Conservation (phyloP, 2,113 vertebrate species). For the Myotis davidii region DNA sequence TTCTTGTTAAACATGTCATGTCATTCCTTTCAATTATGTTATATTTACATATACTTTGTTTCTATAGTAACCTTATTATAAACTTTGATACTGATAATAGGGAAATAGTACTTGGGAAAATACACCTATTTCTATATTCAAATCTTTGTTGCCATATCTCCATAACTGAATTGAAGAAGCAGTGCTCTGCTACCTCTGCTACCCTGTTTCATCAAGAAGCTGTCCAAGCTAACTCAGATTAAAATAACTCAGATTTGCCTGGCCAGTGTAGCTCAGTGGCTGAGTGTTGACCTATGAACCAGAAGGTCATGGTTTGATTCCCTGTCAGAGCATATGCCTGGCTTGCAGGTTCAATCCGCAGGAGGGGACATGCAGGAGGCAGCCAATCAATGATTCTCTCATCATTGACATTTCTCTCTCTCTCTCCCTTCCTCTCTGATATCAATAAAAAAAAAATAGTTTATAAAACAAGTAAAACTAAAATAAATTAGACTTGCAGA, state of each 20-base stretch:
- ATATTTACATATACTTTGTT: not conserved
- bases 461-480: no score
- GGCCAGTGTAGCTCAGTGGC: no score
- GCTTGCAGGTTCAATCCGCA: no score
- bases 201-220: not conserved
- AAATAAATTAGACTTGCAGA: not conserved
- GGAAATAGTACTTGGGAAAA: not conserved
- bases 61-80: not conserved
- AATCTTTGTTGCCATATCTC: not conserved
- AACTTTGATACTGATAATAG: not conserved
- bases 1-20: not conserved
- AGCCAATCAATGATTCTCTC: no score
- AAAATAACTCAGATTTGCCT: not conserved
- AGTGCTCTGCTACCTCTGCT: not conserved
- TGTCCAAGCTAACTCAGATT: not conserved
- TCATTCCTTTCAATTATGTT: not conserved
- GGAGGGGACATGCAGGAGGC: no score
- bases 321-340: no score
- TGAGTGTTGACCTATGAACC: no score
- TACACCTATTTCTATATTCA: not conserved
- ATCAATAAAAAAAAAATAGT: no score
- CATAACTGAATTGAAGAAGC: not conserved
- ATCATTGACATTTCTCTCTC: no score
- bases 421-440: no score
- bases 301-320: no score